A percentile compares a stretch with the other conserved stretches of the same genome.
Evolutionary conservation across 2,797 vertebrate genomes (phyloP).

Genomic region (Pseudochirops cupreus): DNA sequence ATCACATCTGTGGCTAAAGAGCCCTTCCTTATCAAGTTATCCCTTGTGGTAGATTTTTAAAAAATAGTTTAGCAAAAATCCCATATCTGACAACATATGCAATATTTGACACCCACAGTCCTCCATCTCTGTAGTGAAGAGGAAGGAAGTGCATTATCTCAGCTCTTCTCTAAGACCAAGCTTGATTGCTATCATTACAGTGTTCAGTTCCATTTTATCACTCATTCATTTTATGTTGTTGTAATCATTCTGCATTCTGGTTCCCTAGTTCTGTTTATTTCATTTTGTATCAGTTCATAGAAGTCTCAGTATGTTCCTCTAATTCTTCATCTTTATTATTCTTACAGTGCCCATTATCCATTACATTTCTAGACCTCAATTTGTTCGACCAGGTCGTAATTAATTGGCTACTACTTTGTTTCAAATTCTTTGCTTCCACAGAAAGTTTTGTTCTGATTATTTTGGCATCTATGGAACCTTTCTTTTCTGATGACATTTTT

Average conservation of each 20-base stretch:
- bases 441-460: not conserved
- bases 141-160: not conserved
- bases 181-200: not conserved
- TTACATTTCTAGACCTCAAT: not conserved
- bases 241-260: not conserved
- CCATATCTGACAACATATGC: not conserved
- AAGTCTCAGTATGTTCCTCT: not conserved
- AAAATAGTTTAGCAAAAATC: not conserved
- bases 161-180: not conserved
- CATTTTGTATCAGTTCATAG: not conserved
- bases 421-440: not conserved
- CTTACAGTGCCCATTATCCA: not conserved
- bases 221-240: not conserved
- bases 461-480: not conserved
- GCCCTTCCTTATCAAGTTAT: not conserved
- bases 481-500: not conserved
- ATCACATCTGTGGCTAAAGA: not conserved
- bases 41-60: not conserved
- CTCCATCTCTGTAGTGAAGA: not conserved
- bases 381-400: not conserved
- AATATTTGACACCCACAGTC: not conserved
- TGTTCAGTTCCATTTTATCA: not conserved
- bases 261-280: not conserved
- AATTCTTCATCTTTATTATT: not conserved
- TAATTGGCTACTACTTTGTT: not conserved